Evolutionary conservation across 1,140 invertebrate genomes (phyloP).

Genomic region (Tigriopus japonicus): DNA sequence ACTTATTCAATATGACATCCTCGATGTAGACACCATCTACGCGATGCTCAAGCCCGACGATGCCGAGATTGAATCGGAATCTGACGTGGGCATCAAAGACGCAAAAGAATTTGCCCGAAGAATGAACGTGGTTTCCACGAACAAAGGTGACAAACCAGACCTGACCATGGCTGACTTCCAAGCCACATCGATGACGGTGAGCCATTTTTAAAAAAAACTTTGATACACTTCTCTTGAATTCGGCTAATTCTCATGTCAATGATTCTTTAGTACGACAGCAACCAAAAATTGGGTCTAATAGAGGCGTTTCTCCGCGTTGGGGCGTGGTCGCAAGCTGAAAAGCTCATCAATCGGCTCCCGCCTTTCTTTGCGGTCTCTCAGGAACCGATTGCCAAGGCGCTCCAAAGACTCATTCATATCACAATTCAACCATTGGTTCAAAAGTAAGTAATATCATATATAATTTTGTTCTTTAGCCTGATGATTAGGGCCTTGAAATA

Average conservation of each 20-base stretch:
- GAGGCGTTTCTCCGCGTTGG: constrained; percentile 44
- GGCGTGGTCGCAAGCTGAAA: constrained; percentile 65
- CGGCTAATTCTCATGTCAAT: background rate
- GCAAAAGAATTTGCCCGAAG: constrained; percentile 72
- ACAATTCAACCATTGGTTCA: constrained; percentile 74
- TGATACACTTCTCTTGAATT: too few relatives aligned
- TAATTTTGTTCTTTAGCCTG: too few relatives aligned
- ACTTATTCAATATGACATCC: constrained; percentile 65
- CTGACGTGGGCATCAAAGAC: constrained; percentile 41
- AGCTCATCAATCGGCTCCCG: constrained; percentile 58
- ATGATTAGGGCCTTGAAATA: too few relatives aligned
- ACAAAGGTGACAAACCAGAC: constrained; percentile 21
- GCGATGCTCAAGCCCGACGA: constrained; percentile 60
- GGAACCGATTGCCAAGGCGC: constrained; percentile 50
- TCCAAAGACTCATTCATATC: constrained; percentile 60
- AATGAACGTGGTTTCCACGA: constrained; percentile 62
- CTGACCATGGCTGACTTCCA: background rate
- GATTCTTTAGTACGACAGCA: background rate
- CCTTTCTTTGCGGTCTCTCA: constrained; percentile 57
- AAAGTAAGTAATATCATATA: too few relatives aligned
- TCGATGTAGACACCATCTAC: constrained; percentile 25
- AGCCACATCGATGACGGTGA: too few relatives aligned
- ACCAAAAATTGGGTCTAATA: constrained; percentile 7
- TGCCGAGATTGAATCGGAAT: constrained; percentile 51
- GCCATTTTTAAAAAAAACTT: too few relatives aligned